Base-by-base conservation (phyloP, 1,140 invertebrate genomes). In the Ceratitis capitata region DNA sequence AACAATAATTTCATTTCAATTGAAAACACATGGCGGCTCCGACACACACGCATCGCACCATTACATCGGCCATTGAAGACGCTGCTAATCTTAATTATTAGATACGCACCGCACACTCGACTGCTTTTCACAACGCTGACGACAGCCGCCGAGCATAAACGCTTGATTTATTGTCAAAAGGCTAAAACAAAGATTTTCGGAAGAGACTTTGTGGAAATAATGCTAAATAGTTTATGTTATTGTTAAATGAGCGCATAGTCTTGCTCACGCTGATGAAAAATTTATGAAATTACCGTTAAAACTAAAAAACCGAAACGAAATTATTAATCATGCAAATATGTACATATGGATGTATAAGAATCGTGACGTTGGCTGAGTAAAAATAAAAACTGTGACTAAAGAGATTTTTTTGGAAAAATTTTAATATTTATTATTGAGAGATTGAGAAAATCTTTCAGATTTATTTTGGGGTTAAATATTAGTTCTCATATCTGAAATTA, bases 401-500 rank as follows among this genome's bases (percentile, higher is more conserved):
- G 88, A 89, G 84, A 86, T 86, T 86, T 87, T 85, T n/a, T n/a
- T n/a, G 83, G 85, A 88, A 88, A 88, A 86, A 85, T 86, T 86
- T 85, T 82, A 83, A 87, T 89, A 89, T 87, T 85, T 87, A 42
- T 39, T 53, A 42, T 78, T 56, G 51, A n/a, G n/a, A n/a, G n/a
- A n/a, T n/a, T n/a, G n/a, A n/a, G n/a, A n/a, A n/a, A n/a, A n/a
- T n/a, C n/a, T n/a, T n/a, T n/a, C n/a, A n/a, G n/a, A n/a, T n/a
- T n/a, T n/a, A n/a, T n/a, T n/a, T n/a, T n/a, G n/a, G n/a, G n/a
- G n/a, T n/a, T n/a, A n/a, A n/a, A n/a, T n/a, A n/a, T n/a, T n/a
- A n/a, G n/a, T n/a, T n/a, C n/a, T n/a, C n/a, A n/a, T n/a, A n/a
- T n/a, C n/a, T n/a, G n/a, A n/a, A n/a, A n/a, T n/a, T n/a, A n/a